Evolutionary conservation across 2,888 invertebrate genomes (phyloP).

Genomic region (Eurytoma californica): DNA sequence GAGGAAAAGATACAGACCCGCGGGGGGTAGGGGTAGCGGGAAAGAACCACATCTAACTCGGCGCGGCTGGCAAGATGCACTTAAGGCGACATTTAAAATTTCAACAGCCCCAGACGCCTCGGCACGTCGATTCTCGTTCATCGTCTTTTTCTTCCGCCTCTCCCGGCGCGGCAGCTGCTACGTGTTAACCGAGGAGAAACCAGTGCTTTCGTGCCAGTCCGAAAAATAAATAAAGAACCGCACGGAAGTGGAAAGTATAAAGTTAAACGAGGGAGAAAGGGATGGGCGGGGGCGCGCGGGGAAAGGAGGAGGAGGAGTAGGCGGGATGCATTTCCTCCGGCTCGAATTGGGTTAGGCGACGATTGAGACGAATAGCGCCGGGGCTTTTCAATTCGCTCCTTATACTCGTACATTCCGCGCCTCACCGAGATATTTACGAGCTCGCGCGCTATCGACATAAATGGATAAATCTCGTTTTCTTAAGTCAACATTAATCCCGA

Average conservation of each 20-base stretch:
- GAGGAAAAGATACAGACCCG: too few species aligned
- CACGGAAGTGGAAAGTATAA: background rate
- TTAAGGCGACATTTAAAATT: constrained; percentile 32
- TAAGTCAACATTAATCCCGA: constrained; percentile 51
- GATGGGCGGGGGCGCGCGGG: background rate
- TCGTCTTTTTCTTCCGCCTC: background rate
- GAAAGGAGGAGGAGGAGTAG: background rate
- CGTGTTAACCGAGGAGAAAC: background rate
- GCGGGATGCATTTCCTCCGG: constrained; percentile 23
- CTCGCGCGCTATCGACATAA: constrained; percentile 24
- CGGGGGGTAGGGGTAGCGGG: too few species aligned
- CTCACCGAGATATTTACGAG: background rate
- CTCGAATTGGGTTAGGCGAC: constrained; percentile 16
- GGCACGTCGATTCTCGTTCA: background rate
- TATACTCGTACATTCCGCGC: background rate
- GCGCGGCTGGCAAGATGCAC: constrained; percentile 17
- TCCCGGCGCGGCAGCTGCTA: background rate
- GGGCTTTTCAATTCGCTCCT: constrained; percentile 29
- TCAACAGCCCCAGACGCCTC: constrained; percentile 24
- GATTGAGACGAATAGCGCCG: constrained; percentile 46
- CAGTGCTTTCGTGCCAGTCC: background rate
- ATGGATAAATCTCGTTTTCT: constrained; percentile 51
- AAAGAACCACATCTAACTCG: background rate
- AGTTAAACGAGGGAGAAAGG: background rate
- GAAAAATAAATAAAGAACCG: constrained; percentile 7